These are phyloP conservation scores for Phengaris alcon DNA, from an alignment of 2,888 invertebrate genomes.

Conservation along the genomic window DNA sequence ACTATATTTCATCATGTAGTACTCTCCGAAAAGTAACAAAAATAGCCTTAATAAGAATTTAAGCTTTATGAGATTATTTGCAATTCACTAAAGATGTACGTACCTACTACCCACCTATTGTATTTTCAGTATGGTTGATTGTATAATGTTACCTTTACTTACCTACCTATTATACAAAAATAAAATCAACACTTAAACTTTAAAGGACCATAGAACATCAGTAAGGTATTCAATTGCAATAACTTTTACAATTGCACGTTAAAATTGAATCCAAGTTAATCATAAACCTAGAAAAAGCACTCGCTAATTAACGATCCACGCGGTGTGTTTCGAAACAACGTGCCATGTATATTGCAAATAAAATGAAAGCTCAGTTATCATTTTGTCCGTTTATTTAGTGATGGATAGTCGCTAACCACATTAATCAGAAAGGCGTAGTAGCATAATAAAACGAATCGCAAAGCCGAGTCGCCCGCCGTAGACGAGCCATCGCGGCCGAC, in stretches of 20 bases:
- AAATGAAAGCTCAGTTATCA: conserved; percentile 24
- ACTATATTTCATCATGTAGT: too few species aligned
- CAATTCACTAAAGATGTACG: not conserved
- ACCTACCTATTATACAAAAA: not conserved
- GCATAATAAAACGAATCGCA: conserved; percentile 45
- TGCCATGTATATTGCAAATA: conserved; percentile 4
- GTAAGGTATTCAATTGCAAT: not conserved
- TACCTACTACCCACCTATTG: too few species aligned
- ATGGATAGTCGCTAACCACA: conserved; percentile 43
- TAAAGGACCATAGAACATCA: not conserved
- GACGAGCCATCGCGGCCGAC: conserved; percentile 61
- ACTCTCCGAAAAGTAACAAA: too few species aligned
- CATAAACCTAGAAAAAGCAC: conserved; percentile 1
- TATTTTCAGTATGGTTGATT: too few species aligned
- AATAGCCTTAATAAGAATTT: too few species aligned
- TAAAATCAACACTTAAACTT: conserved; percentile 7
- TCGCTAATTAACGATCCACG: not conserved
- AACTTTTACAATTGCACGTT: not conserved
- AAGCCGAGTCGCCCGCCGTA: conserved; percentile 44
- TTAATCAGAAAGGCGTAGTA: conserved; percentile 44
- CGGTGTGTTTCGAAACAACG: conserved; percentile 21
- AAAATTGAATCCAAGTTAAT: not conserved
- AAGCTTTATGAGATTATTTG: not conserved
- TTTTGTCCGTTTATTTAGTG: conserved; percentile 36
- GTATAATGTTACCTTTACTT: not conserved